Evolutionary conservation across 2,888 invertebrate species (phyloP).

Genomic region (Celastrina argiolus): DNA sequence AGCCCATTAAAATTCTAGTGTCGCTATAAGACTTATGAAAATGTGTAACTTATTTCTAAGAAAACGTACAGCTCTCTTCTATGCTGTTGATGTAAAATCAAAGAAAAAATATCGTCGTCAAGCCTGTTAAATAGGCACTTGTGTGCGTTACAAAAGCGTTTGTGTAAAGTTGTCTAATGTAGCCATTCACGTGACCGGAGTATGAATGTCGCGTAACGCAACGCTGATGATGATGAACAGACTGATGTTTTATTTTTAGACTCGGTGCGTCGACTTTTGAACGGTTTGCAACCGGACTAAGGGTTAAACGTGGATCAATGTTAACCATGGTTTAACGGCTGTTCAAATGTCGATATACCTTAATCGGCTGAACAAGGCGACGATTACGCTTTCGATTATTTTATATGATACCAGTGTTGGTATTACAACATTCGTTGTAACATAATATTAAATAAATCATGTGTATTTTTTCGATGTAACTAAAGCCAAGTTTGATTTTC

Average conservation of each 20-base stretch:
- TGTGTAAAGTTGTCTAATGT: not conserved
- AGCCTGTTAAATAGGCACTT: not conserved
- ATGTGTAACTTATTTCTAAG: no score
- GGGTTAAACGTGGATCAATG: not conserved
- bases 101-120: not conserved
- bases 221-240: constrained; percentile 56
- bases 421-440: constrained; percentile 53
- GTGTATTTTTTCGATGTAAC: constrained; percentile 77
- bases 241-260: constrained; percentile 48
- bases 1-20: no score
- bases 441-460: constrained; percentile 68
- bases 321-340: not conserved
- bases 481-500: constrained; percentile 75
- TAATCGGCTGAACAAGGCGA: constrained; percentile 25
- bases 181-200: constrained; percentile 42
- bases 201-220: constrained; percentile 29
- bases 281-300: not conserved
- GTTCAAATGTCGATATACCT: not conserved
- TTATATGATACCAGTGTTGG: constrained; percentile 51
- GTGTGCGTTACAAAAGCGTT: not conserved
- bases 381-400: constrained; percentile 51
- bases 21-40: no score
- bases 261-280: not conserved
- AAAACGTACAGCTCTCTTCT: no score
- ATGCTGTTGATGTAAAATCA: no score